These are phyloP conservation scores for Tuberolachnus salignus DNA, from an alignment of 2,888 invertebrate species.

Conservation along the genomic window DNA sequence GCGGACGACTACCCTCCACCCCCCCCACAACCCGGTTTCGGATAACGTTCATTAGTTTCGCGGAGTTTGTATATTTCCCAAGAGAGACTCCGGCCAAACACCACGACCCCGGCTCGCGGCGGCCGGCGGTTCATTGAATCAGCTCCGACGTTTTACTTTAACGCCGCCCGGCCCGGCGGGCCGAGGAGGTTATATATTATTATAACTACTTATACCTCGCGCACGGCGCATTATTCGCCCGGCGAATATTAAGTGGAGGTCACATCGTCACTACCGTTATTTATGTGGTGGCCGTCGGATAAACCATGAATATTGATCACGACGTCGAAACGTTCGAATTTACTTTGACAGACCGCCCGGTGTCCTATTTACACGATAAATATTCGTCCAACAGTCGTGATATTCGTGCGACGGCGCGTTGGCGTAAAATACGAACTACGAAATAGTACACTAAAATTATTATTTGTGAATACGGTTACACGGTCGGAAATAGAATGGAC, in stretches of 20 bases:
- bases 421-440: no score
- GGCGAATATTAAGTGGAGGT: not conserved
- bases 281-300: no score
- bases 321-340: no score
- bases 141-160: slow-evolving; percentile 51
- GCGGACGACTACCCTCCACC: not conserved
- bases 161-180: slow-evolving; percentile 35
- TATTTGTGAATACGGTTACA: no score
- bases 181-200: not conserved
- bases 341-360: no score
- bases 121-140: slow-evolving; percentile 48
- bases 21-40: slow-evolving; percentile 1
- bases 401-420: no score
- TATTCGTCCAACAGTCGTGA: no score
- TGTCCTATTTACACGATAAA: no score
- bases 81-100: slow-evolving; percentile 24
- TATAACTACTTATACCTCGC: slow-evolving; percentile 2
- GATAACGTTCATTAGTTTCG: slow-evolving; percentile 53
- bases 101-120: not conserved
- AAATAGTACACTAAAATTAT: no score
- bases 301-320: no score
- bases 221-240: not conserved
- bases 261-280: no score
- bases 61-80: slow-evolving; percentile 53
- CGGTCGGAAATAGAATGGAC: no score